A percentile compares a stretch with the other conserved stretches of the same genome.
phyloP scores from a whole-genome alignment of 2,113 vertebrate genomes.

The Dascyllus trimaculatus region DNA sequence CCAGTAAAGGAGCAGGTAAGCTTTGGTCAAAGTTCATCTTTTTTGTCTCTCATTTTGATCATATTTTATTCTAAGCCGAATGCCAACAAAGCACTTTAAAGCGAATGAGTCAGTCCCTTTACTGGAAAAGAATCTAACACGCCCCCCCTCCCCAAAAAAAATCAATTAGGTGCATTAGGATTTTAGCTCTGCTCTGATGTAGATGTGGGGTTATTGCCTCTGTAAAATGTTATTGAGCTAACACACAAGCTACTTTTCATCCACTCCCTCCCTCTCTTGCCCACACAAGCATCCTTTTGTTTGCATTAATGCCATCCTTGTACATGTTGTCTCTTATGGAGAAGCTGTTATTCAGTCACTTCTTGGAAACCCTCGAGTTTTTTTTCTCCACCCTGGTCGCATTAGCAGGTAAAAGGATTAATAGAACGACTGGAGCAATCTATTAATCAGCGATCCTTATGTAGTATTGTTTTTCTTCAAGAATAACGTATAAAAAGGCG shows the following conservation, averaged over 20 bases:
- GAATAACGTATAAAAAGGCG: not conserved
- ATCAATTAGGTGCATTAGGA: constrained; percentile 71
- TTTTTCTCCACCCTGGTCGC: not conserved
- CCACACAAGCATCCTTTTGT: constrained; percentile 1
- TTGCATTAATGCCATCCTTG: not conserved
- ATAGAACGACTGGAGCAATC: not conserved
- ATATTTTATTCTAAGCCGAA: constrained; percentile 12
- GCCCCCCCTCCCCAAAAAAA: constrained; percentile 27
- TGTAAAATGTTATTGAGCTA: constrained; percentile 24
- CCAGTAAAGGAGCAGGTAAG: not conserved
- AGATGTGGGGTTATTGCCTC: constrained; percentile 24
- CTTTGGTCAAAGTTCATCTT: not conserved
- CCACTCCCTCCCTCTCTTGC: not conserved
- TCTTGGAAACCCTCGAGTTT: constrained; percentile 8
- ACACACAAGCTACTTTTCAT: constrained; percentile 2
- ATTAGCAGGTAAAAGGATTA: constrained; percentile 30
- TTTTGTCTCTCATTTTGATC: constrained; percentile 10
- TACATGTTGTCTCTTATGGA: not conserved
- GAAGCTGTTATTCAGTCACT: not conserved
- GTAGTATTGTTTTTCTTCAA: constrained; percentile 19
- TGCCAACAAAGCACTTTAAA: constrained; percentile 58
- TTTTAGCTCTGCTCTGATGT: constrained; percentile 35
- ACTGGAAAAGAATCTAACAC: constrained; percentile 46
- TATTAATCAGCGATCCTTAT: constrained; percentile 26
- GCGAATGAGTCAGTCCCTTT: constrained; percentile 42